phyloP scores from a whole-genome alignment of 2,113 vertebrate genomes.

The Lamprotornis superbus region DNA sequence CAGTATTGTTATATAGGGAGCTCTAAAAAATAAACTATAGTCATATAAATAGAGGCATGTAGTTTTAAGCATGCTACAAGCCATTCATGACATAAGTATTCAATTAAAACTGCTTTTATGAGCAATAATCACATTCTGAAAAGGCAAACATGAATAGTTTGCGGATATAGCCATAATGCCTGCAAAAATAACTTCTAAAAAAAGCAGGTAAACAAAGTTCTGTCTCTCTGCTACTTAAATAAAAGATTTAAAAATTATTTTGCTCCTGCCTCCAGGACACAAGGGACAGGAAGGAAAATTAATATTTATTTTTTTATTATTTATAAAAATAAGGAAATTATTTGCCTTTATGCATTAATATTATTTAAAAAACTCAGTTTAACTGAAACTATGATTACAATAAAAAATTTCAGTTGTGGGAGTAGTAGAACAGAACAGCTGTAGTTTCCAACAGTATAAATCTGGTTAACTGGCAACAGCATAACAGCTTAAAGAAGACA shows the following conservation, averaged over 20 bases:
- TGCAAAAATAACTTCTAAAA: conserved; percentile 53
- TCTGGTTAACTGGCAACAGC: background rate
- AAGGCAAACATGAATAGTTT: conserved; percentile 37
- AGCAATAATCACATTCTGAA: conserved; percentile 76
- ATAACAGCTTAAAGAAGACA: background rate
- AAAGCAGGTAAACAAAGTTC: conserved; percentile 47
- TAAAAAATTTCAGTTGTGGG: background rate
- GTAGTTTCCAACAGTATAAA: background rate
- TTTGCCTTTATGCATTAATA: background rate
- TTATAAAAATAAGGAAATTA: background rate
- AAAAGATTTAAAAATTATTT: conserved; percentile 41
- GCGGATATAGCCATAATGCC: conserved; percentile 49
- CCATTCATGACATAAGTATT: conserved; percentile 69
- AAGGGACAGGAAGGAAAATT: conserved; percentile 33
- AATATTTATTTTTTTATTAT: background rate
- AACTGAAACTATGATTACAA: background rate
- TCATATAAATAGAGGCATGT: conserved; percentile 65
- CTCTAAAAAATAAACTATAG: conserved; percentile 68
- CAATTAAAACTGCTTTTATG: conserved; percentile 75
- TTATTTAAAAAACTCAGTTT: background rate
- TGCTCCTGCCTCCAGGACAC: conserved; percentile 33
- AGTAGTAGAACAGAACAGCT: background rate
- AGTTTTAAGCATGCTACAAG: conserved; percentile 56
- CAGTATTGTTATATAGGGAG: conserved; percentile 68
- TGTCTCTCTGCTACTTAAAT: conserved; percentile 34